Evolutionary conservation across 2,797 vertebrate species (phyloP).

Genomic region (Anabacerthia variegaticeps): DNA sequence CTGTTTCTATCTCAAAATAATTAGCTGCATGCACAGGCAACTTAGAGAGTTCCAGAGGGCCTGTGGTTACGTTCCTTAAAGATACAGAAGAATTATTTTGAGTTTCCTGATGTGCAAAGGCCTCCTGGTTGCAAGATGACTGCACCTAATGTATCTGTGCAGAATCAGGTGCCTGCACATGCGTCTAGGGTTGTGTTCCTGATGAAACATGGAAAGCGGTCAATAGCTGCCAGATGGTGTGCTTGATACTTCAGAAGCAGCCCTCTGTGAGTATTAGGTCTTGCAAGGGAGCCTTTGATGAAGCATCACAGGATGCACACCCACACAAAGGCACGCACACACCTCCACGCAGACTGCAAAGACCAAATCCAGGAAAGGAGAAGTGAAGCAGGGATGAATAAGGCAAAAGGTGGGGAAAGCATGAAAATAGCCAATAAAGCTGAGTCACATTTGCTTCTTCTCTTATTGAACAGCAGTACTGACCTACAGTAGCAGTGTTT

Average conservation of each 20-base stretch:
- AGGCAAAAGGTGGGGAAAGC: neutral
- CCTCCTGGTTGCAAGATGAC: neutral
- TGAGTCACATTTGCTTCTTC: neutral
- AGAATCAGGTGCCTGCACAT: neutral
- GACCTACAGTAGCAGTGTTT: neutral
- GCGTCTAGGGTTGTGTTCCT: rapidly evolving
- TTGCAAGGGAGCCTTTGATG: neutral
- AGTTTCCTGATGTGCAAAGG: neutral
- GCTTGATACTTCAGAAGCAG: neutral
- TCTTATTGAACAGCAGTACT: neutral
- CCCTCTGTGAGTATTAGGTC: neutral
- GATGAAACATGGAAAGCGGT: neutral
- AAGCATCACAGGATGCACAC: neutral
- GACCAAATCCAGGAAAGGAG: neutral
- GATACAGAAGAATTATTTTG: neutral
- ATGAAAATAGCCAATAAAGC: neutral
- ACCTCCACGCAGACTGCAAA: neutral
- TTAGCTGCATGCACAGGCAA: conserved; percentile 15
- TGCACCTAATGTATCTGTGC: neutral
- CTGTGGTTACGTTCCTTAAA: neutral
- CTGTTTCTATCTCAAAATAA: conserved; percentile 50
- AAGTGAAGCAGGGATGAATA: neutral
- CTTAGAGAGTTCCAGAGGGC: conserved; percentile 4
- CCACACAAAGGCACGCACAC: neutral
- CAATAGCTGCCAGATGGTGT: neutral